Percentiles rank a stretch among this genome's conserved stretches.
Evolutionary conservation across 2,113 vertebrate species (phyloP).

Genomic region (Vidua chalybeata): DNA sequence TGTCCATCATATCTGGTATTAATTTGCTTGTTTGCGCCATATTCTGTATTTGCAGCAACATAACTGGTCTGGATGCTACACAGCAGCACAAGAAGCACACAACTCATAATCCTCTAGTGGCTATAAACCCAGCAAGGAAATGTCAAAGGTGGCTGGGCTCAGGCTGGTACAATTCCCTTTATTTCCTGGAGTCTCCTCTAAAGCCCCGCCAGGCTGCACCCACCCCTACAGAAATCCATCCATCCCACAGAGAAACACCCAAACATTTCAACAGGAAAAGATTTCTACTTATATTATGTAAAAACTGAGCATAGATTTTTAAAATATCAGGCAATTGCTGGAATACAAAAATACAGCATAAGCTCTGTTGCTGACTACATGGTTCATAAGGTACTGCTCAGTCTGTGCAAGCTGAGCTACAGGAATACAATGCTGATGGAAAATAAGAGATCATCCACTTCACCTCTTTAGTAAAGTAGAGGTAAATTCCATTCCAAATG

Average conservation of each 20-base stretch:
- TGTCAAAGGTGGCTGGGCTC: background rate
- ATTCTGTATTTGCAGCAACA: background rate
- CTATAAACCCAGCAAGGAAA: background rate
- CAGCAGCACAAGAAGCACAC: background rate
- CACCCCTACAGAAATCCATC: background rate
- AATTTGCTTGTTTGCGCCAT: background rate
- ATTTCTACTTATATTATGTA: background rate
- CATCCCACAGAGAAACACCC: background rate
- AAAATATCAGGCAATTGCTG: background rate
- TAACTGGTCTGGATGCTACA: background rate
- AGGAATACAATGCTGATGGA: background rate
- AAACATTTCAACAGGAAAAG: background rate
- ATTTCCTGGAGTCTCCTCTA: background rate
- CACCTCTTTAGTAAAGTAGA: background rate
- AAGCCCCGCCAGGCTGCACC: background rate
- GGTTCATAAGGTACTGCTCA: background rate
- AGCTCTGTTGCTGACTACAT: background rate
- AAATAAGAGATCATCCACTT: background rate
- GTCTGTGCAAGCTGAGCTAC: background rate
- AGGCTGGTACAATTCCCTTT: background rate
- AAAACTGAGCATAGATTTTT: background rate
- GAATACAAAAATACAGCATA: background rate
- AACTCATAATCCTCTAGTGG: background rate
- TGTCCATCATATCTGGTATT: background rate
- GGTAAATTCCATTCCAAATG: background rate